These are phyloP conservation scores for Xyrauchen texanus DNA, from an alignment of 2,113 vertebrate genomes.

Conservation along the genomic window DNA sequence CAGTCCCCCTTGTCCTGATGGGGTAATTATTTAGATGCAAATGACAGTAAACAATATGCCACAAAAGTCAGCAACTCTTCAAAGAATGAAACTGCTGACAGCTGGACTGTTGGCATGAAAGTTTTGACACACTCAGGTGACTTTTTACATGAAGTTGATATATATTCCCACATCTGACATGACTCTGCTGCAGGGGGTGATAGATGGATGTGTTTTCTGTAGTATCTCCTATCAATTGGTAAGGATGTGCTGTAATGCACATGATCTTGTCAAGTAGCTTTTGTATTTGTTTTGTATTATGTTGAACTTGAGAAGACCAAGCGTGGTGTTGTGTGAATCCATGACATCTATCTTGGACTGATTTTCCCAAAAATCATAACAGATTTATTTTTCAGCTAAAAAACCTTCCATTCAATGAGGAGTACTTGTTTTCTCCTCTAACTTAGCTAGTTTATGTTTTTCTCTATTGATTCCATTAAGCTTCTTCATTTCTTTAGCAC, in stretches of 20 bases:
- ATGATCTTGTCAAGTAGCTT: slow-evolving; percentile 2
- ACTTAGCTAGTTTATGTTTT: not conserved
- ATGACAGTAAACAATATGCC: slow-evolving; percentile 38
- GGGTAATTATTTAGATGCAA: slow-evolving; percentile 47
- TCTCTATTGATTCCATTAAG: too few species aligned
- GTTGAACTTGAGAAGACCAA: not conserved
- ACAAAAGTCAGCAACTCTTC: slow-evolving; percentile 5
- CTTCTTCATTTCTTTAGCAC: too few species aligned
- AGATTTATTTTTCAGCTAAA: too few species aligned
- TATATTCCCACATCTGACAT: not conserved
- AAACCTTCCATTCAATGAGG: too few species aligned
- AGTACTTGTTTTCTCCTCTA: not conserved
- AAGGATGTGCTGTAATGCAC: slow-evolving; percentile 4
- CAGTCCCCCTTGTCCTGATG: slow-evolving; percentile 33
- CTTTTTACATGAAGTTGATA: slow-evolving; percentile 23
- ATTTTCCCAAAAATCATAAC: not conserved
- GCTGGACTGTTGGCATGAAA: slow-evolving; percentile 6
- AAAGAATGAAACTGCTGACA: slow-evolving; percentile 19
- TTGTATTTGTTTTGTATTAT: slow-evolving; percentile 20
- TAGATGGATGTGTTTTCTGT: slow-evolving; percentile 11
- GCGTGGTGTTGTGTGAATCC: not conserved
- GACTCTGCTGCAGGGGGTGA: not conserved
- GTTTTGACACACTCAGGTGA: not conserved
- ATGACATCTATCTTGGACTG: slow-evolving; percentile 4
- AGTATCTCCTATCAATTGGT: slow-evolving; percentile 6